Percentiles rank a stretch among this genome's conserved stretches.
phyloP scores from a whole-genome alignment of 2,797 vertebrate genomes.

The Liasis olivaceus region DNA sequence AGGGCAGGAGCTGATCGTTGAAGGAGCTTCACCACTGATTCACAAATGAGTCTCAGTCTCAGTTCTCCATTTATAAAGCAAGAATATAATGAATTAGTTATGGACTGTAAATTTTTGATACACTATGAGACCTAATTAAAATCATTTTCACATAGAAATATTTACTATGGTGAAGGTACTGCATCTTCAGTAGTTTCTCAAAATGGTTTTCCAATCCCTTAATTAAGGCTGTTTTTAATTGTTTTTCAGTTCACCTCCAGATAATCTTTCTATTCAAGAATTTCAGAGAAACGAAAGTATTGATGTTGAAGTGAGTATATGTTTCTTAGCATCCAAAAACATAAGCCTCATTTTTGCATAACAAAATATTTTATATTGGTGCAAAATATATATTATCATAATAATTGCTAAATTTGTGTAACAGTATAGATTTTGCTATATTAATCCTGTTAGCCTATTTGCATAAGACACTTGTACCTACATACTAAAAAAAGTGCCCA shows the following conservation, averaged over 20 bases:
- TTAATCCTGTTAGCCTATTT: neutral
- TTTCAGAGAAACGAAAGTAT: constrained; percentile 98
- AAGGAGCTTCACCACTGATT: neutral
- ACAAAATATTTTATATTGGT: neutral
- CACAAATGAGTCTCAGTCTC: neutral
- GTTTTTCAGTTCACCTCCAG: constrained; percentile 87
- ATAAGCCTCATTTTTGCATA: neutral
- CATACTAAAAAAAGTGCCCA: neutral
- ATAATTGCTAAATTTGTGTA: neutral
- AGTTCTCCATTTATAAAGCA: neutral
- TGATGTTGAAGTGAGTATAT: constrained; percentile 89
- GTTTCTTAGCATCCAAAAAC: neutral
- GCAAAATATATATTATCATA: neutral
- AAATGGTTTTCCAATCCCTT: neutral
- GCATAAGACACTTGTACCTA: neutral
- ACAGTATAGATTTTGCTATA: neutral
- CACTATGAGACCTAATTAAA: neutral
- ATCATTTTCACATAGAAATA: neutral
- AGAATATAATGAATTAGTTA: neutral
- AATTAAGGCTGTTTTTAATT: constrained; percentile 7
- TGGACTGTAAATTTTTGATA: neutral
- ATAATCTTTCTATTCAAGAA: constrained; percentile 98
- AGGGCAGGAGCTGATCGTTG: neutral
- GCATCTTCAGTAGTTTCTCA: neutral
- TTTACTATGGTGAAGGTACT: neutral